Conservation (phyloP, 2,113 vertebrate genomes). For the Collichthys lucidus region DNA sequence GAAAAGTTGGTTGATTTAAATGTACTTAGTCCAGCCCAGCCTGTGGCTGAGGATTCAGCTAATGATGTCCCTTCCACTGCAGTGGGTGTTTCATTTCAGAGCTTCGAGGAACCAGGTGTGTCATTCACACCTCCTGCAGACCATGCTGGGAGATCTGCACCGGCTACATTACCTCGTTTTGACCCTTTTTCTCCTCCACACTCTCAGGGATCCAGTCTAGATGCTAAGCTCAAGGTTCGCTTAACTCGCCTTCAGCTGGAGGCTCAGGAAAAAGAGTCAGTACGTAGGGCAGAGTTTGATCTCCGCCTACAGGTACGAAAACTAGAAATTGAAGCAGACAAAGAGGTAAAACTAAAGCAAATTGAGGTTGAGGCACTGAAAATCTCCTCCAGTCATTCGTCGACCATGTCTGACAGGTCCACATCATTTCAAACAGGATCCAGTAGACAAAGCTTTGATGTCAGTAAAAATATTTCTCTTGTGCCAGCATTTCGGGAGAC, state of each 20-base stretch:
- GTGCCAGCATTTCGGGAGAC: too few species aligned
- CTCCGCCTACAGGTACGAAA: neutral
- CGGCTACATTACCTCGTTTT: neutral
- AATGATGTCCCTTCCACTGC: neutral
- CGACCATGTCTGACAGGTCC: too few species aligned
- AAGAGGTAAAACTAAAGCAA: too few species aligned
- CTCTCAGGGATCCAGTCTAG: fast-evolving
- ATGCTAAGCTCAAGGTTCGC: neutral
- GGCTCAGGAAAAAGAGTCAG: neutral
- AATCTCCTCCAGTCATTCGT: too few species aligned
- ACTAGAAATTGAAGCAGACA: too few species aligned
- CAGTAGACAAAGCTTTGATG: too few species aligned
- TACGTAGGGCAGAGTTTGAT: neutral
- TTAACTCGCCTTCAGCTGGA: neutral
- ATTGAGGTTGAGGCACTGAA: too few species aligned
- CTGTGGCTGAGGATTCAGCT: neutral
- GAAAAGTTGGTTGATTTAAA: neutral
- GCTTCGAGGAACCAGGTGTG: neutral
- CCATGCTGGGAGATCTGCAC: too few species aligned
- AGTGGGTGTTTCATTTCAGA: neutral
- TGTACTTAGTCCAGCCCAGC: neutral
- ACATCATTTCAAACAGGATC: too few species aligned
- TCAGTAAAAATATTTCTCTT: too few species aligned
- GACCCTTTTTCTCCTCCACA: neutral
- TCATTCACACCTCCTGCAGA: neutral